These are phyloP conservation scores for Phaenicophaeus curvirostris DNA, from an alignment of 2,797 vertebrate genomes.

Conservation along the genomic window DNA sequence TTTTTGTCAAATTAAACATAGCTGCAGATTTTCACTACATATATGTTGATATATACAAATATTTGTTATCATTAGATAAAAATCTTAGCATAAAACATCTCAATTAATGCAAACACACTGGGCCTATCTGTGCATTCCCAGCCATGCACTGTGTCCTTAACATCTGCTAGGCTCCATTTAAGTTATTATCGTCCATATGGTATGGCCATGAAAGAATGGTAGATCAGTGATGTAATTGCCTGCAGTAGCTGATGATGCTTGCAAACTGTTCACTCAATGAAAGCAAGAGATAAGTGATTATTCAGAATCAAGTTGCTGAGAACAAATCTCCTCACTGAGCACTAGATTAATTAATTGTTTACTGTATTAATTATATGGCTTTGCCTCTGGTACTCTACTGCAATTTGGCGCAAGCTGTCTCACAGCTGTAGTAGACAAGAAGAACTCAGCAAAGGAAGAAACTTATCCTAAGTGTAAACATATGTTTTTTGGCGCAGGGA, in stretches of 20 bases:
- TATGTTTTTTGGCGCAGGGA: not conserved
- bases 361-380: conserved; percentile 42
- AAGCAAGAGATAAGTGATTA: conserved; percentile 45
- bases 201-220: conserved; percentile 15
- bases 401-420: not conserved
- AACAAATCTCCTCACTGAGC: conserved; percentile 21
- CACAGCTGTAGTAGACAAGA: not conserved
- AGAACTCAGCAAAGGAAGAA: not conserved
- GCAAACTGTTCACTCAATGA: conserved; percentile 34
- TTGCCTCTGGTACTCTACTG: not conserved
- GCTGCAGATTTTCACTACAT: not conserved
- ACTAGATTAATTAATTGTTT: conserved; percentile 59
- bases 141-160: not conserved
- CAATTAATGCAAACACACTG: conserved; percentile 1
- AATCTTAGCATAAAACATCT: not conserved
- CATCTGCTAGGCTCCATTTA: conserved; percentile 59
- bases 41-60: not conserved
- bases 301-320: conserved; percentile 41
- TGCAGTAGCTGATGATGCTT: conserved; percentile 43
- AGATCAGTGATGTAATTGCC: conserved; percentile 43
- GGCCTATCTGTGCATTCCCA: conserved; percentile 27
- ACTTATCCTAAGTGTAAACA: not conserved
- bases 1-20: not conserved
- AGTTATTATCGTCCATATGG: conserved; percentile 61
- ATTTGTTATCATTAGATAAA: not conserved